Evolutionary conservation across 2,888 invertebrate genomes (phyloP), one percentile per base, ranked within the genome.

Genomic region (Eurytoma californica): DNA sequence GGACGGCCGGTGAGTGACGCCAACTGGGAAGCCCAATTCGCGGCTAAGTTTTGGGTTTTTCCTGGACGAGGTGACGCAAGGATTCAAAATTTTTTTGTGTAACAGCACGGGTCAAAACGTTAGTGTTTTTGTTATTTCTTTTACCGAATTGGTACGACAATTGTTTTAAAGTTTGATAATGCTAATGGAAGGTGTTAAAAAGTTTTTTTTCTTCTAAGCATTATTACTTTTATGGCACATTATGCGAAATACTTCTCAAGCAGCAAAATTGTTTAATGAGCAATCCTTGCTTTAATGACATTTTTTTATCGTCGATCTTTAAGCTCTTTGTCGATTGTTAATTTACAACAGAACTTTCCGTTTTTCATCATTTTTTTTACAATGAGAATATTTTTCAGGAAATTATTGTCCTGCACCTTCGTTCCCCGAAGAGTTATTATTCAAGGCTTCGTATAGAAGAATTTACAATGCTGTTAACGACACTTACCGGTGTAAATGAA

Each of bases 391-490:
- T 77, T 47, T 69, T 60, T 57, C 47, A 60, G 51, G 51, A 55
- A 20, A 72, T 72, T 76, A 77, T 80, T 77, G 72, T 72, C 66
- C 67, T 60, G 57, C 49, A 60, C 51, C 57, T 80, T 72, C 24
- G 72, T 76, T 80, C 57, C 57, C 30, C 24, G 39, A 39, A 9
- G 72, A 61, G 39, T 66, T 47, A 28, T 68, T 76, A 68, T 63
- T 68, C 70, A 65, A 70, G 57, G 58, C 18, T 47, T 66, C 55
- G 9, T 39, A 3, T 18, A 58, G 13, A 20, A 65, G n/a, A 72
- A 51, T 77, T 80, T 68, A 69, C 80, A 77, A 51, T 68, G 65
- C 57, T 65, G 68, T 58, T 77, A 77, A 76, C 53, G 69, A 72
- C 69, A 72, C 63, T 73, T 69, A 69, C 58, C 51, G 58, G 61